Percentiles rank a stretch among this genome's conserved stretches.
These are phyloP conservation scores for Xanthorhoe designata DNA, from an alignment of 2,888 invertebrate genomes.

Conservation along the genomic window DNA sequence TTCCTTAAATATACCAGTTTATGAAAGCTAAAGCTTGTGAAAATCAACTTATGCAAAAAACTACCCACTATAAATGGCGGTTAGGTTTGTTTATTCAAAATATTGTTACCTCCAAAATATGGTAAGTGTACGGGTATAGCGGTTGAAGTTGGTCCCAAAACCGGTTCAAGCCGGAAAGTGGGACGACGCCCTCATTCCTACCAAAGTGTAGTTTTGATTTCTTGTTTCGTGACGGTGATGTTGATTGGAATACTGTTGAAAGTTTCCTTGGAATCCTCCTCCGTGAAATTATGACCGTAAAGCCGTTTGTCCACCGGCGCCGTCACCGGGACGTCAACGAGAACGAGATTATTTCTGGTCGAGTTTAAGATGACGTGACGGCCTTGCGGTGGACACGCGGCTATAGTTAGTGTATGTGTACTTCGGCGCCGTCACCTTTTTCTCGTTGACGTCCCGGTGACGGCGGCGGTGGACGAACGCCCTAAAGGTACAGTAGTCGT, in stretches of 20 bases:
- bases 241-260: slow-evolving; percentile 57
- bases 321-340: too few relatives aligned
- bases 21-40: slow-evolving; percentile 2
- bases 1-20: too few relatives aligned
- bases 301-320: too few relatives aligned
- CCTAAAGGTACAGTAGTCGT: too few relatives aligned
- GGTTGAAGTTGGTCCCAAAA: slow-evolving; percentile 60
- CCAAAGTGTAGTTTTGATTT: slow-evolving; percentile 68
- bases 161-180: slow-evolving; percentile 75
- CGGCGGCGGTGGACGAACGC: too few relatives aligned
- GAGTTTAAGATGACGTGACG: too few relatives aligned
- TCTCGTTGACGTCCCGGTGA: too few relatives aligned
- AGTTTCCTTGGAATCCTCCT: not conserved
- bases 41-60: slow-evolving; percentile 3
- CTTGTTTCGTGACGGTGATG: slow-evolving; percentile 57
- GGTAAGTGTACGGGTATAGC: slow-evolving; percentile 53
- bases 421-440: too few relatives aligned
- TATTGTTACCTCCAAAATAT: slow-evolving; percentile 34
- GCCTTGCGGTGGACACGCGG: too few relatives aligned
- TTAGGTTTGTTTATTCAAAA: slow-evolving; percentile 17
- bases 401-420: too few relatives aligned
- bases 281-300: not conserved
- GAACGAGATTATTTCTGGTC: too few relatives aligned
- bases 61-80: slow-evolving; percentile 1
- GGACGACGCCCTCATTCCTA: slow-evolving; percentile 78